These are phyloP conservation scores for Scartelaos histophorus DNA, from an alignment of 2,113 vertebrate species.

Conservation along the genomic window DNA sequence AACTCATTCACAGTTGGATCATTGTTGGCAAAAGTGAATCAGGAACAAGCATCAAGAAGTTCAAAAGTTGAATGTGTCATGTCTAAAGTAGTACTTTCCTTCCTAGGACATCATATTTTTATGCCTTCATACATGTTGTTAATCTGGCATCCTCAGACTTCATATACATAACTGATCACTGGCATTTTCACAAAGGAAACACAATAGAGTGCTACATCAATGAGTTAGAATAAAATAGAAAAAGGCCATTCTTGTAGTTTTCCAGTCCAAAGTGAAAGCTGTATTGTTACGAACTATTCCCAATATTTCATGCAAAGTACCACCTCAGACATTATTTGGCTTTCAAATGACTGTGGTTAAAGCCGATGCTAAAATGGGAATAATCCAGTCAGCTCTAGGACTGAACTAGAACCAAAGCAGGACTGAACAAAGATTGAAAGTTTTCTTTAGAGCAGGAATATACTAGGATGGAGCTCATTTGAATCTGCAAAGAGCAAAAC, in stretches of 20 bases:
- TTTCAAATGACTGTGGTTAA: neutral
- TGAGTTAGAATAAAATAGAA: neutral
- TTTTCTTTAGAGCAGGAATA: neutral
- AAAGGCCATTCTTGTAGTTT: neutral
- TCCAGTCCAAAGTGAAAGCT: neutral
- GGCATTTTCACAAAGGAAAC: slow-evolving; percentile 27
- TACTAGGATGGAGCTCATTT: neutral
- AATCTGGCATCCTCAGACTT: slow-evolving; percentile 27
- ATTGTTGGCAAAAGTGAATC: slow-evolving; percentile 51
- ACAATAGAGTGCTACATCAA: neutral
- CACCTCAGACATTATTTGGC: neutral
- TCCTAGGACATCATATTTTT: slow-evolving; percentile 7
- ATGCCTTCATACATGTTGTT: slow-evolving; percentile 40
- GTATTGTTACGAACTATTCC: neutral
- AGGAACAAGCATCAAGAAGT: slow-evolving; percentile 14
- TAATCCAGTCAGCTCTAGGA: neutral
- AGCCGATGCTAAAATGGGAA: neutral
- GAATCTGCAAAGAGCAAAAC: neutral
- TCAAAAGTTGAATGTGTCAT: slow-evolving; percentile 26
- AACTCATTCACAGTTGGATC: slow-evolving; percentile 56
- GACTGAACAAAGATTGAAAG: neutral
- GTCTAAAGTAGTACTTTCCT: slow-evolving; percentile 12
- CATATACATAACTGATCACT: slow-evolving; percentile 16
- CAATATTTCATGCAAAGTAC: neutral
- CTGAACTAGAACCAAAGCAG: neutral